Conservation (phyloP, 2,888 invertebrate species). For the Baccha elongata region DNA sequence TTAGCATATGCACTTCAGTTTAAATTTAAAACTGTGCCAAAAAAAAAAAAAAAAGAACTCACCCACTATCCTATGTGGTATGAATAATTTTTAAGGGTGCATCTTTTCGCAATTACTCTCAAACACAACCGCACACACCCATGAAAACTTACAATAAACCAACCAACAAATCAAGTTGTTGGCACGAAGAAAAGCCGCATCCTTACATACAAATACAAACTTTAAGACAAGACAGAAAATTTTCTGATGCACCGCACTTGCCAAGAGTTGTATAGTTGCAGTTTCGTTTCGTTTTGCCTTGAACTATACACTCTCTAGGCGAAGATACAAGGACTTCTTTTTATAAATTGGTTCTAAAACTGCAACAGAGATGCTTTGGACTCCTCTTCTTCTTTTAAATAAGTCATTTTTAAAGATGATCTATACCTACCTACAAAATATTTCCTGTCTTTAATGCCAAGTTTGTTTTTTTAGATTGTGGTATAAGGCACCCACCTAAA, state of each 20-base stretch:
- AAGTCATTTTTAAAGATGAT: constrained; percentile 3
- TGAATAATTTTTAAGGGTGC: constrained; percentile 23
- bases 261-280: constrained; percentile 21
- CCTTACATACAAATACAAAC: not conserved
- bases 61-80: not conserved
- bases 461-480: not conserved
- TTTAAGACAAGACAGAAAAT: not conserved
- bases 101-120: constrained; percentile 22
- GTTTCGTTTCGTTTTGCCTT: constrained; percentile 27
- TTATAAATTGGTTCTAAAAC: not conserved
- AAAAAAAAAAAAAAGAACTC: no score
- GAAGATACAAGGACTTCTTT: constrained; percentile 9
- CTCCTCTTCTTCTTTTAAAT: not conserved
- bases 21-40: no score
- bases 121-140: not conserved
- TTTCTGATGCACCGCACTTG: constrained; percentile 15
- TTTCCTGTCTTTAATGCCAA: not conserved
- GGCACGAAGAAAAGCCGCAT: constrained; percentile 14
- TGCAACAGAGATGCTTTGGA: constrained; percentile 1
- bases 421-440: no score
- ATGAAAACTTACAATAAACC: not conserved
- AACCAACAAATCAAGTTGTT: constrained; percentile 16
- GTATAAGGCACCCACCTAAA: constrained; percentile 33
- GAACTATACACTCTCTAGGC: constrained; percentile 25
- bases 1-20: no score